These are phyloP conservation scores for Nasua narica DNA, from an alignment of 2,797 vertebrate species.

Conservation along the genomic window DNA sequence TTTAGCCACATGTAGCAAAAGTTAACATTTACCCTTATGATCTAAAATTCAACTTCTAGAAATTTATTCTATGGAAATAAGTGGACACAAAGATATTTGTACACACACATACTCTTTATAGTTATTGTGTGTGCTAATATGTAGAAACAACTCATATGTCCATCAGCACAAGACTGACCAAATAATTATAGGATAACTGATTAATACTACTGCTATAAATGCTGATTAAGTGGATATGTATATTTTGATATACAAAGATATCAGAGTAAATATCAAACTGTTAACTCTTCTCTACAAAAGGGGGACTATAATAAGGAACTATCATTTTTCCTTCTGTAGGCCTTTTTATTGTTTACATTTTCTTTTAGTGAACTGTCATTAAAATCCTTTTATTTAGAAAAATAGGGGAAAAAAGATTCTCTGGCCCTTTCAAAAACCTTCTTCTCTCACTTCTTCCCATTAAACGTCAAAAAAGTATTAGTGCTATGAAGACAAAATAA, in stretches of 20 bases:
- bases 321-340: not conserved
- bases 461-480: constrained; percentile 31
- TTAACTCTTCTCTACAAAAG: constrained; percentile 15
- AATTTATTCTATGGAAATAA: not conserved
- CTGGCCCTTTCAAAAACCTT: not conserved
- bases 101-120: not conserved
- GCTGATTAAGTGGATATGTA: not conserved
- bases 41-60: constrained; percentile 5
- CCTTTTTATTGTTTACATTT: not conserved
- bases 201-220: not conserved
- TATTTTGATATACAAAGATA: not conserved
- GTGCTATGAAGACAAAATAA: not conserved
- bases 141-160: constrained; percentile 1
- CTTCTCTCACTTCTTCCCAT: not conserved
- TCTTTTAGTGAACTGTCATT: not conserved
- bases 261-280: not conserved
- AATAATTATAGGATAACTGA: constrained; percentile 32
- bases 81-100: not conserved
- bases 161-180: not conserved
- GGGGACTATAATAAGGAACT: not conserved
- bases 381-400: not conserved
- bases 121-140: not conserved
- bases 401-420: not conserved
- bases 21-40: not conserved
- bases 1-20: not conserved